phyloP scores from a whole-genome alignment of 2,888 invertebrate genomes.

The Phytoseiulus persimilis region DNA sequence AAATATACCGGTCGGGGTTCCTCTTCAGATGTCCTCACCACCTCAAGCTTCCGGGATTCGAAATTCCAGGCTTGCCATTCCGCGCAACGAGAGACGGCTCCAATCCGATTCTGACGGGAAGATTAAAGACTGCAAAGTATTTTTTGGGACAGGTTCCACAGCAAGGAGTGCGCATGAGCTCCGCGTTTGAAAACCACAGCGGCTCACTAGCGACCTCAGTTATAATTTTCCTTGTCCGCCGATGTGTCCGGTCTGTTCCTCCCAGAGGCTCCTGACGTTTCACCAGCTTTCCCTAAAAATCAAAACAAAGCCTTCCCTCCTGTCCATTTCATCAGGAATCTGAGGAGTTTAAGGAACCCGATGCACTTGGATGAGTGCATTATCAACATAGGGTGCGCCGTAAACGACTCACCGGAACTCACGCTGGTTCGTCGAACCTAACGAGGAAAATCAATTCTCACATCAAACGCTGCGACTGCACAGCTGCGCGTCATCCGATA shows the following conservation, averaged over 20 bases:
- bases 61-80: background rate
- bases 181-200: background rate
- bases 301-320: background rate
- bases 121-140: background rate
- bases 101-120: background rate
- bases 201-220: background rate
- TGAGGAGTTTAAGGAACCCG: background rate
- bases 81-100: background rate
- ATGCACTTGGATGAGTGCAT: no score
- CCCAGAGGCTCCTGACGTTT: background rate
- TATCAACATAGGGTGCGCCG: no score
- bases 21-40: background rate
- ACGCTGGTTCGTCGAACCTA: no score
- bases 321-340: background rate
- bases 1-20: background rate
- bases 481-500: no score
- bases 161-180: background rate
- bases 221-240: background rate
- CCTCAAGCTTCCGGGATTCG: background rate
- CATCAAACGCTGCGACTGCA: no score
- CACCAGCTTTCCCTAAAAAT: background rate
- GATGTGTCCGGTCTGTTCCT: background rate
- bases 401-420: no score
- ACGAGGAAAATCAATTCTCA: no score
- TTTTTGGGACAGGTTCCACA: background rate